Evolutionary conservation across 2,113 vertebrate species (phyloP).

Genomic region (Caloenas nicobarica): DNA sequence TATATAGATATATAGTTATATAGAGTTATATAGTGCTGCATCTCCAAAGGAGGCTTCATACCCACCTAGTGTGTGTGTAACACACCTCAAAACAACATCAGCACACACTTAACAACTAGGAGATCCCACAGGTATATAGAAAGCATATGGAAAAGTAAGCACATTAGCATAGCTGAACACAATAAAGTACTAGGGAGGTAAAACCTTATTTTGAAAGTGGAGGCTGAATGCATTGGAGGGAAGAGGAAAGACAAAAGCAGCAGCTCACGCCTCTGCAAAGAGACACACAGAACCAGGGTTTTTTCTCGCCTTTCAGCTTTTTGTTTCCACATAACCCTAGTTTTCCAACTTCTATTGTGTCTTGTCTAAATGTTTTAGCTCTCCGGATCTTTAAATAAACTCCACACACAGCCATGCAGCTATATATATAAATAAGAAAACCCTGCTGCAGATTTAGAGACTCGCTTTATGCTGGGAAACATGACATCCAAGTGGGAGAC

Average conservation of each 20-base stretch:
- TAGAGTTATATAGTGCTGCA: not conserved
- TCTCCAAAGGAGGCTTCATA: not conserved
- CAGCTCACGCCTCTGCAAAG: not conserved
- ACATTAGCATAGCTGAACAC: not conserved
- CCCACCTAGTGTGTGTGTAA: rapidly evolving
- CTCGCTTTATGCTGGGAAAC: rapidly evolving
- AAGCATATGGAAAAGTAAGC: not conserved
- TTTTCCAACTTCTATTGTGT: not conserved
- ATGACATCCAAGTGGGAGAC: rapidly evolving
- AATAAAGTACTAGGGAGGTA: not conserved
- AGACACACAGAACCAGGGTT: not conserved
- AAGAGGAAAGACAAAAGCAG: not conserved
- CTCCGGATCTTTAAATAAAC: not conserved
- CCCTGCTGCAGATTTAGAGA: not conserved
- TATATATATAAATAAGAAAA: not conserved
- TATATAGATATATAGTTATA: too few relatives aligned
- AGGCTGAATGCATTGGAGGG: not conserved
- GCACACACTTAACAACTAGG: not conserved
- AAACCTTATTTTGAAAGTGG: not conserved
- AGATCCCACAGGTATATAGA: not conserved
- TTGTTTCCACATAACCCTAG: not conserved
- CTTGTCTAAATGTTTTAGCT: not conserved
- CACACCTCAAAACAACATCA: not conserved
- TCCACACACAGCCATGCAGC: not conserved
- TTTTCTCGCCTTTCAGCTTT: not conserved